These are phyloP conservation scores for Drosophila carrolli DNA, from an alignment of 1,140 invertebrate species.

Conservation along the genomic window DNA sequence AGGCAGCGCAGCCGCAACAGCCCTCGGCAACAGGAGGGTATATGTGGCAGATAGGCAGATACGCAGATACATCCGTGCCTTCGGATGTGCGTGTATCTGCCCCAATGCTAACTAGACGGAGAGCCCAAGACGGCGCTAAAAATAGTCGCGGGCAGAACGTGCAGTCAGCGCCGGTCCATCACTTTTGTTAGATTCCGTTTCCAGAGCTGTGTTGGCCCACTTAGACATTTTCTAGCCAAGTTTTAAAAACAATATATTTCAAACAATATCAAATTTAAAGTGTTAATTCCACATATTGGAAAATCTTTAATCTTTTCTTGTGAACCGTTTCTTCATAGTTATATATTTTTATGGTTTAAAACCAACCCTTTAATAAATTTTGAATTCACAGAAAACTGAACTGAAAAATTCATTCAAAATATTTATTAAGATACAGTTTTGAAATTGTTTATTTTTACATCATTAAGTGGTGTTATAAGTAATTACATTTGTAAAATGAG, in stretches of 20 bases:
- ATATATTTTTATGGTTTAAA: too few species aligned
- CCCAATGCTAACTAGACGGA: slow-evolving; percentile 69
- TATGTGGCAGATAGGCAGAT: slow-evolving; percentile 1
- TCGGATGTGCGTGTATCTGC: slow-evolving; percentile 35
- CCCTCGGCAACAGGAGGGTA: slow-evolving; percentile 57
- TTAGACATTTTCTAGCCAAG: slow-evolving; percentile 2
- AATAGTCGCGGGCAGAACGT: slow-evolving; percentile 56
- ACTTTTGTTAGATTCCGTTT: slow-evolving; percentile 65
- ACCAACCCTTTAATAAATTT: too few species aligned
- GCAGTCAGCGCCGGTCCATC: slow-evolving; percentile 60
- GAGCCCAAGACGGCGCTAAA: slow-evolving; percentile 52
- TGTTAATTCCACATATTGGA: too few species aligned
- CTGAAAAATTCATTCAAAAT: not conserved
- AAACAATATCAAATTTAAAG: too few species aligned
- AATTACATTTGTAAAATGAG: too few species aligned
- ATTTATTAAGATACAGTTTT: not conserved
- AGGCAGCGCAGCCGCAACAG: slow-evolving; percentile 56
- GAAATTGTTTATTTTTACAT: too few species aligned
- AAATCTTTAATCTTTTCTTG: too few species aligned
- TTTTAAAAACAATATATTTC: too few species aligned
- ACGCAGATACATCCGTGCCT: slow-evolving; percentile 27
- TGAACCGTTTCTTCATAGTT: too few species aligned
- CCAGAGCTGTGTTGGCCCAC: not conserved
- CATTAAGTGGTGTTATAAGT: too few species aligned
- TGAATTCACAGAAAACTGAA: too few species aligned